These are phyloP conservation scores for Entomyzon cyanotis DNA, from an alignment of 2,113 vertebrate species.

Conservation along the genomic window DNA sequence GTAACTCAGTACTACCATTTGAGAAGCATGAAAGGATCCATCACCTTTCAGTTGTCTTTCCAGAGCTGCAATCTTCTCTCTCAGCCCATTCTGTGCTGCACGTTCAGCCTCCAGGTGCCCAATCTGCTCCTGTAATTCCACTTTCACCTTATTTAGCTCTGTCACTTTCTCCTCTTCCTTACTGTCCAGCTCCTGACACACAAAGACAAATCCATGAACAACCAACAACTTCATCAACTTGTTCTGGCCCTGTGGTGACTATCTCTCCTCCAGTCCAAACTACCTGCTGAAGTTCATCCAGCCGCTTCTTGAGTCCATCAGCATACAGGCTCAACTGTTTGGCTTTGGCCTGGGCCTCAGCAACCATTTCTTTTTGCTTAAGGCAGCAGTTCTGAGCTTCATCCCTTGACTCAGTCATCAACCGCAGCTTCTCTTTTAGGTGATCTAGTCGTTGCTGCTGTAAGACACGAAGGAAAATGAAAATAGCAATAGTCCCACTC, in stretches of 20 bases:
- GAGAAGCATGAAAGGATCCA: neutral
- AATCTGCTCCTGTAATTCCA: conserved; percentile 89
- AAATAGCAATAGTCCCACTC: neutral
- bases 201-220: neutral
- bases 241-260: neutral
- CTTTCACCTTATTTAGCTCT: conserved; percentile 83
- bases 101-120: conserved; percentile 88
- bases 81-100: conserved; percentile 79
- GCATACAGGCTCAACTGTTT: conserved; percentile 78
- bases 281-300: conserved; percentile 91
- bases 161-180: conserved; percentile 90
- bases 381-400: conserved; percentile 83
- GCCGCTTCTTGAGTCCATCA: conserved; percentile 78
- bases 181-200: conserved; percentile 80
- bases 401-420: conserved; percentile 80
- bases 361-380: conserved; percentile 85
- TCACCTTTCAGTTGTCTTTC: conserved; percentile 92
- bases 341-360: conserved; percentile 81
- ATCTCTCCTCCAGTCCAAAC: neutral
- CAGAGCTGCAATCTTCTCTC: conserved; percentile 85
- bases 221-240: neutral
- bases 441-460: conserved; percentile 85
- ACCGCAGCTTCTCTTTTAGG: conserved; percentile 87
- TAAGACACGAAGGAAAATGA: neutral
- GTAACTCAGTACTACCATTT: neutral